phyloP scores from a whole-genome alignment of 2,888 invertebrate genomes.

The Trimorus sp. region DNA sequence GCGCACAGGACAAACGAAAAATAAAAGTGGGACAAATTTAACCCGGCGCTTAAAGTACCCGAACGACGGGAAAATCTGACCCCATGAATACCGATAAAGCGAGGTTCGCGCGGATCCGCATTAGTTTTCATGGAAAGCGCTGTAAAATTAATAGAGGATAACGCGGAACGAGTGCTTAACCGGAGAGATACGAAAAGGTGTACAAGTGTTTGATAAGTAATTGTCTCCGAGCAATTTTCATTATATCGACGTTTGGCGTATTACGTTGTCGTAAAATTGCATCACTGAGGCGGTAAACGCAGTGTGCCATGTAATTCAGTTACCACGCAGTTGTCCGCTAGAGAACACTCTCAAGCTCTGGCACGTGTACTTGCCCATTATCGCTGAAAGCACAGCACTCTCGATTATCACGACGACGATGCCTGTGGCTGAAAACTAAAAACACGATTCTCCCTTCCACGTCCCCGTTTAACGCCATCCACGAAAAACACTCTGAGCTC shows the following conservation, averaged over 20 bases:
- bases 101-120: not conserved
- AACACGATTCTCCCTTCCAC: conserved; percentile 70
- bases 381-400: conserved; percentile 80
- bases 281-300: conserved; percentile 78
- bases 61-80: too few relatives aligned
- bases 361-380: conserved; percentile 80
- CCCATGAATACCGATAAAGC: not conserved
- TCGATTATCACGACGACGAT: conserved; percentile 80
- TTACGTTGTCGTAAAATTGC: conserved; percentile 77
- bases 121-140: conserved; percentile 18
- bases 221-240: conserved; percentile 64
- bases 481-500: conserved; percentile 55
- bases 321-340: conserved; percentile 76
- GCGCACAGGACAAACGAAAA: not conserved
- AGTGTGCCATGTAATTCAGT: conserved; percentile 79
- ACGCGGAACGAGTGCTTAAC: conserved; percentile 27
- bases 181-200: conserved; percentile 45
- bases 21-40: too few relatives aligned
- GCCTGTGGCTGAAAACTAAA: conserved; percentile 77
- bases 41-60: too few relatives aligned
- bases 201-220: conserved; percentile 59
- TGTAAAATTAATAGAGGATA: conserved; percentile 48
- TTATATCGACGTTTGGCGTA: conserved; percentile 72
- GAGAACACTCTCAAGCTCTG: conserved; percentile 69
- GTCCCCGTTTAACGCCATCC: conserved; percentile 52